Percentiles rank a stretch among this genome's conserved stretches.
phyloP scores from a whole-genome alignment of 2,888 invertebrate species.

The Coelogynopora nodosa region DNA sequence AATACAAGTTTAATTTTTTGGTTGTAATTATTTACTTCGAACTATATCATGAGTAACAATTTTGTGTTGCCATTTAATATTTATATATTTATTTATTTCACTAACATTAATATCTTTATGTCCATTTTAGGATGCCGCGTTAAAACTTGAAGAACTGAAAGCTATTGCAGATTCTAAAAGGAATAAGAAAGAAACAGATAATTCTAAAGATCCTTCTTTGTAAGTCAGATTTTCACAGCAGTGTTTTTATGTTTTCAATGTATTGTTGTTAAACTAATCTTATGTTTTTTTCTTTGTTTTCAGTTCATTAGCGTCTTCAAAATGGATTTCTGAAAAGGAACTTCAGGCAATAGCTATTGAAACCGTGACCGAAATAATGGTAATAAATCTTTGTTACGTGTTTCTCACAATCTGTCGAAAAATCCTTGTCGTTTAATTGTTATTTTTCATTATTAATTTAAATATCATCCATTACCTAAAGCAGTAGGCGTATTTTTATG shows the following conservation, averaged over 20 bases:
- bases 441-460: no score
- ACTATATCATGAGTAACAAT: neutral
- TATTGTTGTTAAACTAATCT: neutral
- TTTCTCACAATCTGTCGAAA: no score
- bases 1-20: no score
- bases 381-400: neutral
- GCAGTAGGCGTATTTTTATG: no score
- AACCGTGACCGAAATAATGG: constrained; percentile 48
- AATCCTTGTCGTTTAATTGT: no score
- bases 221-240: neutral
- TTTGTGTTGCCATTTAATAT: neutral
- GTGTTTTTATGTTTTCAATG: no score
- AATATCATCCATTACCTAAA: no score
- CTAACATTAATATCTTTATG: neutral
- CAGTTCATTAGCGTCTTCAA: neutral
- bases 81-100: neutral
- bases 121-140: constrained; percentile 68
- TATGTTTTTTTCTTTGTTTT: neutral
- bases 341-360: constrained; percentile 44
- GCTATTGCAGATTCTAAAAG: constrained; percentile 70
- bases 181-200: constrained; percentile 58
- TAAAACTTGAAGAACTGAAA: constrained; percentile 69
- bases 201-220: neutral
- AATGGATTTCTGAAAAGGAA: constrained; percentile 24
- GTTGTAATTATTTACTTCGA: no score